These are phyloP conservation scores for Lasiurus borealis DNA, from an alignment of 2,113 vertebrate species.

Conservation along the genomic window DNA sequence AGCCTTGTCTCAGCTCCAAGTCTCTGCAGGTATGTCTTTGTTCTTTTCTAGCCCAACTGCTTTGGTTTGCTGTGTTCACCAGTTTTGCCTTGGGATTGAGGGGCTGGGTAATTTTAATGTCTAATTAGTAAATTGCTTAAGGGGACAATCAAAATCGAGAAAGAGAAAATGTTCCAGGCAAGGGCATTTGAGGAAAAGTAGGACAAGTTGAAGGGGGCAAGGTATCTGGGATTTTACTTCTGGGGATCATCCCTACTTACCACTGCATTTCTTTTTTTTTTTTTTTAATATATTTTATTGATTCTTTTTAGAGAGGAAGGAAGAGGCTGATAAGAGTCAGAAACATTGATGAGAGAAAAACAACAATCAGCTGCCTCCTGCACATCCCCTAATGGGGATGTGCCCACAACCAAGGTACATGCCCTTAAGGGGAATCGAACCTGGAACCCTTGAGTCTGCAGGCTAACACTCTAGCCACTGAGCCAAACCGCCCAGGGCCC, in stretches of 20 bases:
- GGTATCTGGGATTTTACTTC: neutral
- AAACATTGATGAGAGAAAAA: no score
- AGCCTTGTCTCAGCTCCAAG: neutral
- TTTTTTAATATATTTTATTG: no score
- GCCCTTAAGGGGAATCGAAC: no score
- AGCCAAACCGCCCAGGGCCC: no score
- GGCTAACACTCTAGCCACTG: no score
- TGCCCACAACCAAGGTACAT: no score
- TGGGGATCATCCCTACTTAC: neutral
- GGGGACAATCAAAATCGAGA: conserved; percentile 64
- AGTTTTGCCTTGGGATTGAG: conserved; percentile 64
- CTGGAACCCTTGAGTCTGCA: no score
- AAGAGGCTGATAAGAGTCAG: no score
- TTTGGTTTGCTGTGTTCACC: conserved; percentile 30
- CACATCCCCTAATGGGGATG: no score
- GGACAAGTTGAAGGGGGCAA: conserved; percentile 7
- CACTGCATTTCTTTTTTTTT: neutral
- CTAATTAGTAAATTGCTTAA: conserved; percentile 81
- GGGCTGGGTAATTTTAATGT: conserved; percentile 45
- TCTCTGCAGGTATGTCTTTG: neutral
- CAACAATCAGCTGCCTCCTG: no score
- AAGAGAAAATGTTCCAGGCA: neutral
- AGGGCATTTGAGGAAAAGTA: conserved; percentile 27
- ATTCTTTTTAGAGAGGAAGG: no score
- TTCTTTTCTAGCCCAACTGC: neutral